Percentiles rank a stretch among this genome's conserved stretches.
These are phyloP conservation scores for Poliocrania exsul DNA, from an alignment of 2,797 vertebrate species.

Conservation along the genomic window DNA sequence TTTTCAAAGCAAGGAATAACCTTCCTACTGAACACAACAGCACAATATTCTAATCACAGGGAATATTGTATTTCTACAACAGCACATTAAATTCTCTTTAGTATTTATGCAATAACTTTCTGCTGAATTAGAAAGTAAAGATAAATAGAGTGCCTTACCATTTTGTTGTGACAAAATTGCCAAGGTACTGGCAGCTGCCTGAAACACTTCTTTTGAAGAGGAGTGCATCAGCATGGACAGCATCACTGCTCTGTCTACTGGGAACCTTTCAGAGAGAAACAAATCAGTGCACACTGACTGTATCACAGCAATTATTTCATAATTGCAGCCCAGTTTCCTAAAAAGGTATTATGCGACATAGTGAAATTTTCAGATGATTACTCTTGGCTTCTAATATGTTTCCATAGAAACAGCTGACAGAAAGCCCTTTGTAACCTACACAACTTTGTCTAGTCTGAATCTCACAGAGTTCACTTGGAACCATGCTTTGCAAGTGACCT, in stretches of 20 bases:
- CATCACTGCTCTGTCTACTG: constrained; percentile 89
- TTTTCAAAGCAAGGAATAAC: neutral
- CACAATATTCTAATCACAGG: neutral
- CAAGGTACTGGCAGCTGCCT: constrained; percentile 87
- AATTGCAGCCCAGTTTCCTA: neutral
- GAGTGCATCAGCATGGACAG: constrained; percentile 91
- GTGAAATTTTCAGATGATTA: neutral
- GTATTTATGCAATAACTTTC: neutral
- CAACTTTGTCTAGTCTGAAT: neutral
- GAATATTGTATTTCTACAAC: neutral
- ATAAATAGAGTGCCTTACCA: constrained; percentile 74
- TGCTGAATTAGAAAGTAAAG: neutral
- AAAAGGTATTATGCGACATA: neutral
- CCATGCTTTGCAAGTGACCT: neutral
- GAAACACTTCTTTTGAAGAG: constrained; percentile 86
- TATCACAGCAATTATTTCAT: neutral
- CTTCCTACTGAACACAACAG: neutral
- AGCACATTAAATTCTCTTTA: neutral
- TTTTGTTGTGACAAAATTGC: constrained; percentile 85
- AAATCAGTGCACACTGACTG: neutral
- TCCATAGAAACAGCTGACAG: neutral
- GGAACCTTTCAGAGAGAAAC: constrained; percentile 79
- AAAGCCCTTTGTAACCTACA: neutral
- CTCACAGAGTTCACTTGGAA: neutral
- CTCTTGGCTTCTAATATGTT: neutral